Conservation (phyloP, 2,888 invertebrate genomes). For the Autographa pulchrina region DNA sequence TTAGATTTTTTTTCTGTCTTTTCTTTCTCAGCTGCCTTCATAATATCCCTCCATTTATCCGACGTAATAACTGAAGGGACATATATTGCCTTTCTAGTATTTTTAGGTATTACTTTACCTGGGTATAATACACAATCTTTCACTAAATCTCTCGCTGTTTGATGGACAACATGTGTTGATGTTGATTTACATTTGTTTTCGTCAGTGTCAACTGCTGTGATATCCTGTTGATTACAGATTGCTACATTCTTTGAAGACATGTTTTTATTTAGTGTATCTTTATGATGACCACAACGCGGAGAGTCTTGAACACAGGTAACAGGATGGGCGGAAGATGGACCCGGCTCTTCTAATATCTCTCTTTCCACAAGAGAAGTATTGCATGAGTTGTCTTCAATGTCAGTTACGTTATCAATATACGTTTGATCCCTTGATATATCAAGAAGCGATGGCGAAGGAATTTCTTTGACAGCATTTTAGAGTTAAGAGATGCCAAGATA, state of each 20-base stretch:
- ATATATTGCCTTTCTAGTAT: conserved; percentile 38
- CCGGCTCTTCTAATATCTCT: conserved; percentile 22
- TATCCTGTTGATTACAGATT: too few species aligned
- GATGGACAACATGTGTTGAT: too few species aligned
- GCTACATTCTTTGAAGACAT: too few species aligned
- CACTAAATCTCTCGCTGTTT: conserved; percentile 32
- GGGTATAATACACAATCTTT: conserved; percentile 37
- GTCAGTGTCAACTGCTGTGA: too few species aligned
- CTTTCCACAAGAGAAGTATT: conserved; percentile 22
- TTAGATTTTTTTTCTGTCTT: conserved; percentile 24
- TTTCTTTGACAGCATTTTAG: conserved; percentile 26
- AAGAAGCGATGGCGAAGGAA: conserved; percentile 20
- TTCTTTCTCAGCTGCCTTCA: conserved; percentile 40
- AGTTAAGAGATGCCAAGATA: conserved; percentile 6
- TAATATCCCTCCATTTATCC: conserved; percentile 38
- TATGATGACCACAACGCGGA: not conserved
- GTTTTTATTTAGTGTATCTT: too few species aligned
- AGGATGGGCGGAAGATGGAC: conserved; percentile 24
- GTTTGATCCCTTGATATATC: conserved; percentile 1
- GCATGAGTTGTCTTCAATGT: conserved; percentile 15
- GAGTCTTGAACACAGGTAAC: conserved; percentile 7
- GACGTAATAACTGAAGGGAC: conserved; percentile 40
- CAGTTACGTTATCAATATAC: conserved; percentile 26
- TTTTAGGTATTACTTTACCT: conserved; percentile 40
- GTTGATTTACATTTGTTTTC: too few species aligned